These are phyloP conservation scores for Apodemus sylvaticus DNA, from an alignment of 2,113 vertebrate genomes.

Conservation along the genomic window DNA sequence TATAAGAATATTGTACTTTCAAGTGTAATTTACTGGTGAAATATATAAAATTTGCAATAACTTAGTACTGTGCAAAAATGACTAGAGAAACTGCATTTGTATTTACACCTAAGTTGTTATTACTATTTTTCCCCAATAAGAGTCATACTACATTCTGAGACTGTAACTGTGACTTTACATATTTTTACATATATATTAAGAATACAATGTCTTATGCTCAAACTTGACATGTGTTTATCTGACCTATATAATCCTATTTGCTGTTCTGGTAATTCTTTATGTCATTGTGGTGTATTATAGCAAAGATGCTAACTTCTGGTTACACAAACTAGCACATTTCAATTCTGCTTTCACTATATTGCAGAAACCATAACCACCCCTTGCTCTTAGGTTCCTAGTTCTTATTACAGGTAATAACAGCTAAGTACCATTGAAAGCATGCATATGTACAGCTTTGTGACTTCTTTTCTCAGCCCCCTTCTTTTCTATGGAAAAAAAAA, in stretches of 20 bases:
- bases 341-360: conserved; percentile 59
- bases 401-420: conserved; percentile 19
- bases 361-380: conserved; percentile 1
- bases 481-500: conserved; percentile 11
- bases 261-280: conserved; percentile 56
- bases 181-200: background rate
- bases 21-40: conserved; percentile 52
- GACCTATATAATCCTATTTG: conserved; percentile 32
- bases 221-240: conserved; percentile 42
- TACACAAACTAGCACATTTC: conserved; percentile 29
- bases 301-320: conserved; percentile 44
- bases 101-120: conserved; percentile 27
- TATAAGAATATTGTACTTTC: conserved; percentile 25
- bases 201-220: conserved; percentile 47
- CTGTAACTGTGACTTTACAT: conserved; percentile 28
- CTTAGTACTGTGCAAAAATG: background rate
- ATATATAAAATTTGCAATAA: conserved; percentile 44
- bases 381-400: conserved; percentile 48
- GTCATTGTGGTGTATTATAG: background rate
- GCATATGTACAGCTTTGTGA: background rate
- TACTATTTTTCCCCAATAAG: conserved; percentile 50
- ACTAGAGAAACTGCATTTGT: conserved; percentile 18
- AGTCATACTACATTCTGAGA: background rate
- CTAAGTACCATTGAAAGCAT: conserved; percentile 16
- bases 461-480: conserved; percentile 3